Evolutionary conservation across 2,113 vertebrate species (phyloP).

Genomic region (Pyxicephalus adspersus): DNA sequence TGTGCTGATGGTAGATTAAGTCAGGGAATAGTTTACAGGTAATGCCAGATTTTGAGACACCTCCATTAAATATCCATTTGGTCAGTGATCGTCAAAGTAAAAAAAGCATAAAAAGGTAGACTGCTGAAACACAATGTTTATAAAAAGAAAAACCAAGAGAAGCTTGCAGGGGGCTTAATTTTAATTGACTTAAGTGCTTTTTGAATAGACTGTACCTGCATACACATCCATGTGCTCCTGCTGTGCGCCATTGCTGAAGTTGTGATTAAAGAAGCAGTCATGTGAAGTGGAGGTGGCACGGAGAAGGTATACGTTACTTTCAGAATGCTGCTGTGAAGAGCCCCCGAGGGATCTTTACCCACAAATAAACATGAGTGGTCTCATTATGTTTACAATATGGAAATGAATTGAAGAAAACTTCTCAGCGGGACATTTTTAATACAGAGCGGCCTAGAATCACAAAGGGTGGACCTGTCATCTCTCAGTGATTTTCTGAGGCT

Average conservation of each 20-base stretch:
- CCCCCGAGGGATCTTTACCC: conserved; percentile 49
- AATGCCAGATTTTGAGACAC: background rate
- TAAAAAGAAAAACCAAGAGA: conserved; percentile 22
- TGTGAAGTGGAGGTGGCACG: conserved; percentile 34
- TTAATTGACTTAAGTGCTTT: conserved; percentile 36
- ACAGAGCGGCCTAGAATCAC: conserved; percentile 42
- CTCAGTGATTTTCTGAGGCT: conserved; percentile 48
- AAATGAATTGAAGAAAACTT: conserved; percentile 54
- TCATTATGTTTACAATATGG: conserved; percentile 58
- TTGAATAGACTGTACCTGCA: conserved; percentile 44
- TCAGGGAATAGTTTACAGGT: background rate
- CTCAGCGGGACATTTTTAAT: conserved; percentile 56
- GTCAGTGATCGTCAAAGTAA: conserved; percentile 33
- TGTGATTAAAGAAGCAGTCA: conserved; percentile 44
- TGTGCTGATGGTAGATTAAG: background rate
- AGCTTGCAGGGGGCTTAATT: conserved; percentile 9
- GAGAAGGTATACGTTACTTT: conserved; percentile 24
- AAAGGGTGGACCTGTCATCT: conserved; percentile 47
- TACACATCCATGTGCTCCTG: conserved; percentile 14
- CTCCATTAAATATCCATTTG: conserved; percentile 5
- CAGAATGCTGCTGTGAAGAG: conserved; percentile 46
- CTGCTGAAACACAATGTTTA: conserved; percentile 15
- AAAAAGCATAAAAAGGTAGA: background rate
- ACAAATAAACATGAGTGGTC: conserved; percentile 57
- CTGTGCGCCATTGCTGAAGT: conserved; percentile 40